Percentiles rank a stretch among this genome's conserved stretches.
phyloP scores from a whole-genome alignment of 2,797 vertebrate species.

The Phoebastria nigripes region DNA sequence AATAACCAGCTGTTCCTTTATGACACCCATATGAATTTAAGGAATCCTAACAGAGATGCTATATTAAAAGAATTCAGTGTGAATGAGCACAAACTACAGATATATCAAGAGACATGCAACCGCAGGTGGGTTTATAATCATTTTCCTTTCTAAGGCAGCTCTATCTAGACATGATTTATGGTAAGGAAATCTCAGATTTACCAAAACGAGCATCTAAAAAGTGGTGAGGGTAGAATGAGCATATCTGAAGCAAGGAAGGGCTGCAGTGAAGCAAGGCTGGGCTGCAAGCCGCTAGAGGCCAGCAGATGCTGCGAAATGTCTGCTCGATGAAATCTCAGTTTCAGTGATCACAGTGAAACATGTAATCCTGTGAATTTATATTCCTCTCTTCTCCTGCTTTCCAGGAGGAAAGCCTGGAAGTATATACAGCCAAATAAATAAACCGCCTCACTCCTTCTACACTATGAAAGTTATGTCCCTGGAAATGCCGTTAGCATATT shows the following conservation, averaged over 20 bases:
- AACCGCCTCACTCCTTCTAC: background rate
- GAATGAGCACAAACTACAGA: conserved; percentile 80
- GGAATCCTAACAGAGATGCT: conserved; percentile 72
- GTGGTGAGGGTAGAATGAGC: background rate
- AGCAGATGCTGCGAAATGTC: conserved; percentile 30
- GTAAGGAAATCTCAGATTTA: background rate
- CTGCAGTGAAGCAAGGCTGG: background rate
- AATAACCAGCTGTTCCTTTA: conserved; percentile 85
- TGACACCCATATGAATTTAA: conserved; percentile 81
- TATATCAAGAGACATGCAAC: conserved; percentile 79
- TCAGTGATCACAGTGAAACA: background rate
- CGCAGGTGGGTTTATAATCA: conserved; percentile 71
- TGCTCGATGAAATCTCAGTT: background rate
- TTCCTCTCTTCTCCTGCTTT: background rate
- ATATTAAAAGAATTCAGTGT: conserved; percentile 80
- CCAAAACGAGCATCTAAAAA: background rate
- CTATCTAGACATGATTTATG: background rate
- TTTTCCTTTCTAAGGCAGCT: background rate
- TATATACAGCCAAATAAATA: background rate
- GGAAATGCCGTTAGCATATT: background rate
- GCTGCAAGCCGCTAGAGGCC: conserved; percentile 36
- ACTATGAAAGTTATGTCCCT: background rate
- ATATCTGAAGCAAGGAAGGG: background rate
- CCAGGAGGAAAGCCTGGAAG: background rate
- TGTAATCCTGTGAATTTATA: background rate